Evolutionary conservation across 2,888 invertebrate genomes (phyloP).

Genomic region (Pecten maximus): DNA sequence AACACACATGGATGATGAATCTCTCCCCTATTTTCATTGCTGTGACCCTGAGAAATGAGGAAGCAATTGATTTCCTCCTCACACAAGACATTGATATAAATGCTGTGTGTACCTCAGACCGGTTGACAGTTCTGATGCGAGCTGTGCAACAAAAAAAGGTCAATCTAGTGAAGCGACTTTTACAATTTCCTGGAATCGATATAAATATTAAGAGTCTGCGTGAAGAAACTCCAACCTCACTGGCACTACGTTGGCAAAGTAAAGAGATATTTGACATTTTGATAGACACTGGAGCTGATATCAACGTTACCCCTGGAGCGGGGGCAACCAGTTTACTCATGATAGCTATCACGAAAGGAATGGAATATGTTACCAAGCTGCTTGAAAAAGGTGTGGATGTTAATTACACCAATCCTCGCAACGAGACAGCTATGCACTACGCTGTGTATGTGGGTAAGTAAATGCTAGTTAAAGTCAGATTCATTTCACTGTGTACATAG

Average conservation of each 20-base stretch:
- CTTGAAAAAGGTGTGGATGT: conserved; percentile 69
- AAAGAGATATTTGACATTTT: conserved; percentile 62
- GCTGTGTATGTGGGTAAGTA: conserved; percentile 69
- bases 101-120: conserved; percentile 47
- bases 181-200: conserved; percentile 58
- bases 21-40: conserved; percentile 67
- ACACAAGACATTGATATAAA: conserved; percentile 65
- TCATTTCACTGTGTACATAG: not conserved
- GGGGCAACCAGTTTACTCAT: conserved; percentile 68
- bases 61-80: conserved; percentile 63
- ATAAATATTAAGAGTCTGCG: conserved; percentile 59
- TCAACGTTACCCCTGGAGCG: conserved; percentile 58
- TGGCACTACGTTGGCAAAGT: conserved; percentile 63
- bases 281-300: conserved; percentile 72
- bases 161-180: conserved; percentile 61
- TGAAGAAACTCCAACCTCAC: conserved; percentile 63
- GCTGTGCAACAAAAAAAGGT: conserved; percentile 63
- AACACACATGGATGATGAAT: conserved; percentile 50
- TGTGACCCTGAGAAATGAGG: conserved; percentile 45
- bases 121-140: conserved; percentile 61
- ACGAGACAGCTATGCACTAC: conserved; percentile 71
- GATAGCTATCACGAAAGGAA: conserved; percentile 61
- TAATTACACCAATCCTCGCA: conserved; percentile 62
- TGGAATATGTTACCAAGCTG: conserved; percentile 64
- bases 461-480: not conserved